Base-by-base conservation (phyloP, 2,113 vertebrate genomes). In the Chloropsis cyanopogon region DNA sequence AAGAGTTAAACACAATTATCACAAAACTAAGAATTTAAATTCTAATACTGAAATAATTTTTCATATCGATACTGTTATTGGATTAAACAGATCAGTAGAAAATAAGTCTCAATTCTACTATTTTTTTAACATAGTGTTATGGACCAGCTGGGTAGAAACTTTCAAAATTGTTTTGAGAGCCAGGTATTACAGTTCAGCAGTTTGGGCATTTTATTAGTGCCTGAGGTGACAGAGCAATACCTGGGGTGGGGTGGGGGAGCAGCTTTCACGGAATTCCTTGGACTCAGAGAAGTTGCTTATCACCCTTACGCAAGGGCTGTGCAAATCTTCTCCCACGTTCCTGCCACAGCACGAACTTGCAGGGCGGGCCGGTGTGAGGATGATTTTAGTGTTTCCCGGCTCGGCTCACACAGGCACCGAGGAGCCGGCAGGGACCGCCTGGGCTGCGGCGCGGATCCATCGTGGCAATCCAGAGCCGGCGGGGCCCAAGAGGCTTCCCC, bases 51-150 rank as follows among this genome's bases (percentile, higher is more conserved):
- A 61, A 39, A 29, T 56, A 26, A 6, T 18, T 79, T 50, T 79
- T 64, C 12, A 2, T 28, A 14, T 13, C 0, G 0, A 35, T 39
- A 21, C 3, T 28, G 10, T 2, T 6, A 69, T 5, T 31, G 6
- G 10, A 19, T n/a, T 26, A 17, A 63, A 60, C 4, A 26, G 9
- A 93, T 22, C 24, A 8, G 10, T 5, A 25, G 16, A 50, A 20
- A 69, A 39, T 0, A 7, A 7, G 2, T 19, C 10, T 52, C 1
- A 7, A 46, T 78, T 50, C 3, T 8, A 2, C 11, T 72, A 6
- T 42, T 72, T 42, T 61, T 65, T 44, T 4, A 46, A 50, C 10
- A 8, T 0, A n/a, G 3, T 6, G 2, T 44, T 21, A n/a, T 2
- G 2, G 20, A 80, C 61, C 3, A n/a, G 3, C 7, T 2, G 5